Percentiles rank a stretch among this genome's conserved stretches.
Conservation (phyloP, 2,113 vertebrate species). For the Serilophus lunatus region DNA sequence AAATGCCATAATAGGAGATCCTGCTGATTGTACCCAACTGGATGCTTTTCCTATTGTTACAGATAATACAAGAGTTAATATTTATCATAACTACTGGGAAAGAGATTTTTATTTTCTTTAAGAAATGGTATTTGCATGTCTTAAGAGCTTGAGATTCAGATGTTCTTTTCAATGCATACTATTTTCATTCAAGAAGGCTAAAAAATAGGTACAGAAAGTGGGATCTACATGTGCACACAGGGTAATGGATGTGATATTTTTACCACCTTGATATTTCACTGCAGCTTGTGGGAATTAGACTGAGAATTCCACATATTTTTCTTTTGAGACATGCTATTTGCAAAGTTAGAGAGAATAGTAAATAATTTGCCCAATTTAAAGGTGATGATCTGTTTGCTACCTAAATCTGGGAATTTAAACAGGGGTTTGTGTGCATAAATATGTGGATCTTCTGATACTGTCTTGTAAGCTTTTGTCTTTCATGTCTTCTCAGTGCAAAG, state of each 20-base stretch:
- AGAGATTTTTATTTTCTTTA: neutral
- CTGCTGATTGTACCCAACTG: neutral
- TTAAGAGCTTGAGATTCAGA: neutral
- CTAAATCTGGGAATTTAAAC: neutral
- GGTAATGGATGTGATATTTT: neutral
- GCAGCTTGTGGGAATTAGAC: neutral
- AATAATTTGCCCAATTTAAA: neutral
- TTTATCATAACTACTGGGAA: neutral
- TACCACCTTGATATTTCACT: neutral
- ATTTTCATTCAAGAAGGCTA: neutral
- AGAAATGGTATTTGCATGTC: neutral
- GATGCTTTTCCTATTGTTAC: neutral
- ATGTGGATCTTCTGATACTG: neutral
- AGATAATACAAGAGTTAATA: neutral
- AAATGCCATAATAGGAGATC: neutral
- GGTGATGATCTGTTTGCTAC: neutral
- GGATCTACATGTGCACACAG: neutral
- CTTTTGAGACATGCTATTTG: neutral
- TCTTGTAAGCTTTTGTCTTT: neutral
- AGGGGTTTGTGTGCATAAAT: neutral
- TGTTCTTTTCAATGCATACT: neutral
- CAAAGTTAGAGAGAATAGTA: neutral
- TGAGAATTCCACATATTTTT: neutral
- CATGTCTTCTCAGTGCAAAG: neutral
- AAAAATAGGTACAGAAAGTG: neutral